phyloP scores from a whole-genome alignment of 2,888 invertebrate genomes.

The Pteria penguin region DNA sequence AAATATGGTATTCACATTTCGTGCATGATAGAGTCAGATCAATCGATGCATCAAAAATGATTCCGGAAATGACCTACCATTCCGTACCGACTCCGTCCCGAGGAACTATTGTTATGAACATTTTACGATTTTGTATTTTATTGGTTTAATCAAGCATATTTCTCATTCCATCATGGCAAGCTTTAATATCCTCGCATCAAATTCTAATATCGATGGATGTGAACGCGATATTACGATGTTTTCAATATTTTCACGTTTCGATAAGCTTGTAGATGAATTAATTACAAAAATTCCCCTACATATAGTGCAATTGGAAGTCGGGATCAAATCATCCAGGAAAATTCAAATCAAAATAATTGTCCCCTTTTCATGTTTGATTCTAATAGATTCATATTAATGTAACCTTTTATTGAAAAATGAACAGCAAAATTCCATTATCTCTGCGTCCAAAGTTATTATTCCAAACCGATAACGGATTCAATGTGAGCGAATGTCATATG shows the following conservation, averaged over 20 bases:
- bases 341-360: background rate
- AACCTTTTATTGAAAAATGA: slow-evolving; percentile 32
- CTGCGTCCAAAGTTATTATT: slow-evolving; percentile 14
- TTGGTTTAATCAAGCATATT: slow-evolving; percentile 7
- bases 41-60: background rate
- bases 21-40: background rate
- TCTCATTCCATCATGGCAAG: background rate
- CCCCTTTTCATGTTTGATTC: slow-evolving; percentile 9
- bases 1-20: too few species aligned
- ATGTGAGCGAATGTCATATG: slow-evolving; percentile 3
- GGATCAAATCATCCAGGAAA: background rate
- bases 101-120: background rate
- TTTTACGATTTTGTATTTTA: slow-evolving; percentile 10
- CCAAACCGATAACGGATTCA: background rate
- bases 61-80: background rate
- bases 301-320: slow-evolving; percentile 11
- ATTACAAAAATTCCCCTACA: slow-evolving; percentile 11
- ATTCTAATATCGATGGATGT: slow-evolving; percentile 6
- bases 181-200: slow-evolving; percentile 8
- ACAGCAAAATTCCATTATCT: slow-evolving; percentile 33
- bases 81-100: background rate
- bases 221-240: background rate
- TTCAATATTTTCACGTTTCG: slow-evolving; percentile 30
- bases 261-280: slow-evolving; percentile 15
- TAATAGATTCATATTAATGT: slow-evolving; percentile 23